Evolutionary conservation across 1,140 invertebrate genomes (phyloP).

Genomic region (Ostrea edulis): DNA sequence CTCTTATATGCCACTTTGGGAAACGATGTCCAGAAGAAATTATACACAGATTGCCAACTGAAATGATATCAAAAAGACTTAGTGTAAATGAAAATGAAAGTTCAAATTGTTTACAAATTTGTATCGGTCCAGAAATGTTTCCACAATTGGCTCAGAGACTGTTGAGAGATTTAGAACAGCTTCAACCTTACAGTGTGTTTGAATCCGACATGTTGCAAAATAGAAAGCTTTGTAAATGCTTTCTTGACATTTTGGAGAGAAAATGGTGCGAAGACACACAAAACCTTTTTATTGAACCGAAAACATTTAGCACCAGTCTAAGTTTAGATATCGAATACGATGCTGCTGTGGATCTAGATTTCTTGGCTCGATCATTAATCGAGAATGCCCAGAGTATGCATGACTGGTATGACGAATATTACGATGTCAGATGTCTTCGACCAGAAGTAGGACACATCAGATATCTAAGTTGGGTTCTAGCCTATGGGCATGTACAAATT

Average conservation of each 20-base stretch:
- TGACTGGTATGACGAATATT: background rate
- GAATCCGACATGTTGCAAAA: background rate
- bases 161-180: background rate
- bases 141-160: background rate
- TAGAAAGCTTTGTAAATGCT: background rate
- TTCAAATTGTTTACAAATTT: background rate
- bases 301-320: background rate
- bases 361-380: background rate
- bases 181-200: background rate
- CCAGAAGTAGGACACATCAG: background rate
- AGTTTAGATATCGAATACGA: background rate
- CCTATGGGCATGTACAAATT: background rate
- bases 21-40: background rate
- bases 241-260: background rate
- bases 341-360: background rate
- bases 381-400: background rate
- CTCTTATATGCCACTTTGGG: background rate
- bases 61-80: background rate
- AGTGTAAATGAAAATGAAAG: background rate
- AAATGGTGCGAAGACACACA: background rate
- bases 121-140: background rate
- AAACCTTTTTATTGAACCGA: background rate
- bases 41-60: background rate
- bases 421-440: background rate
- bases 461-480: background rate